Evolutionary conservation across 2,113 vertebrate species (phyloP).

Genomic region (Lycaon pictus): DNA sequence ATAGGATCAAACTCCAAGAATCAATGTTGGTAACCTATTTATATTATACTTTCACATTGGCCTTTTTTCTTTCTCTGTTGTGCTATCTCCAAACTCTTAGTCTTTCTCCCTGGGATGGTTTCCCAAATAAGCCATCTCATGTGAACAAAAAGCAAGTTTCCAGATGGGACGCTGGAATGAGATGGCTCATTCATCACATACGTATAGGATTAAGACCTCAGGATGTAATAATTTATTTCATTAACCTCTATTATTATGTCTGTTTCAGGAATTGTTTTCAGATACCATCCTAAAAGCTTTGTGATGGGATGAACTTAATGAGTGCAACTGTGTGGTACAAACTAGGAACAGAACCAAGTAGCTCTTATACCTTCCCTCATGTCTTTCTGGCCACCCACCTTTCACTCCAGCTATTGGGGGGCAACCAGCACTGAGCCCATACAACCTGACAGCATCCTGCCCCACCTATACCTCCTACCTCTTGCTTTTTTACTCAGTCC

Average conservation of each 20-base stretch:
- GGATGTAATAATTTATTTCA: neutral
- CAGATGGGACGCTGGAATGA: neutral
- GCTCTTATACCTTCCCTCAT: neutral
- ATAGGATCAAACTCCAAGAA: neutral
- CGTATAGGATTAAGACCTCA: neutral
- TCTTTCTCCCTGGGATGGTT: neutral
- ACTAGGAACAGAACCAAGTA: neutral
- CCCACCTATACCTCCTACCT: neutral
- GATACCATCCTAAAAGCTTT: neutral
- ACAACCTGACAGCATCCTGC: neutral
- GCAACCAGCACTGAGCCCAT: neutral
- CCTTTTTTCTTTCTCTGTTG: neutral
- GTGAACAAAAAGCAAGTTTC: neutral
- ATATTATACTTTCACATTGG: neutral
- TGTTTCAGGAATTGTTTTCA: neutral
- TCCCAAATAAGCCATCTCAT: neutral
- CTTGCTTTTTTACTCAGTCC: neutral
- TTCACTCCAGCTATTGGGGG: neutral
- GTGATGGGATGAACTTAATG: neutral
- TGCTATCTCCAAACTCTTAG: neutral
- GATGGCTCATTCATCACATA: neutral
- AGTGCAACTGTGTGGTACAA: neutral
- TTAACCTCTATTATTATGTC: neutral
- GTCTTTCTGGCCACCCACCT: neutral
- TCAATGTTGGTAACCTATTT: neutral